These are phyloP conservation scores for Amblyteles armatorius DNA, from an alignment of 2,888 invertebrate species.

Conservation along the genomic window DNA sequence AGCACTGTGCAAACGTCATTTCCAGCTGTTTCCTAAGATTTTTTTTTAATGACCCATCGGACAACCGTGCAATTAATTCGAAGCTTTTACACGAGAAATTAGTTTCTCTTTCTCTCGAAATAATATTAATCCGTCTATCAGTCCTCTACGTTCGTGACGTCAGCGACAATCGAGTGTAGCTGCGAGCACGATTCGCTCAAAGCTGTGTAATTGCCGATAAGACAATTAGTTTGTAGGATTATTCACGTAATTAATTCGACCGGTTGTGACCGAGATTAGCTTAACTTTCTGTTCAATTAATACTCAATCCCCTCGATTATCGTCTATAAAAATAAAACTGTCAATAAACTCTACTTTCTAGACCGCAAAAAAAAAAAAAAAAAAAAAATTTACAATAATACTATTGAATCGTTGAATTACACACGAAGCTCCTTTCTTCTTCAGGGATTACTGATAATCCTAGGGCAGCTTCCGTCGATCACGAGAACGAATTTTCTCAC, in stretches of 20 bases:
- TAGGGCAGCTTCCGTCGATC: constrained; percentile 35
- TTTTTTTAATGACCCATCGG: not conserved
- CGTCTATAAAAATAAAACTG: not conserved
- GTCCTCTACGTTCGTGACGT: not conserved
- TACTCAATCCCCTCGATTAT: not conserved
- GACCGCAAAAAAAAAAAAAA: not conserved
- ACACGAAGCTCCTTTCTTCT: constrained; percentile 27
- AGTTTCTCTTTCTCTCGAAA: not conserved
- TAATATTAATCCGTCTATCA: not conserved
- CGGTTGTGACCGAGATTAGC: not conserved
- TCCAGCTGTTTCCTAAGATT: not conserved
- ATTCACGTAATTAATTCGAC: not conserved
- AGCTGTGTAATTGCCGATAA: not conserved
- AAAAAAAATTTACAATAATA: not conserved
- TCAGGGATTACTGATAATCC: constrained; percentile 50
- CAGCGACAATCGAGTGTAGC: not conserved
- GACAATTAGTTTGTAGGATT: not conserved
- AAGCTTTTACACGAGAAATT: not conserved
- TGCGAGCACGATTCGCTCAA: not conserved
- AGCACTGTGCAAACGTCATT: not conserved
- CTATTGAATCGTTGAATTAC: constrained; percentile 38
- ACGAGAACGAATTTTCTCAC: constrained; percentile 34
- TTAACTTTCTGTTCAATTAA: not conserved
- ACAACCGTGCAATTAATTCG: not conserved
- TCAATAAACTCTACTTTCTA: not conserved